phyloP scores from a whole-genome alignment of 2,797 vertebrate genomes.

The Protonibea diacanthus region DNA sequence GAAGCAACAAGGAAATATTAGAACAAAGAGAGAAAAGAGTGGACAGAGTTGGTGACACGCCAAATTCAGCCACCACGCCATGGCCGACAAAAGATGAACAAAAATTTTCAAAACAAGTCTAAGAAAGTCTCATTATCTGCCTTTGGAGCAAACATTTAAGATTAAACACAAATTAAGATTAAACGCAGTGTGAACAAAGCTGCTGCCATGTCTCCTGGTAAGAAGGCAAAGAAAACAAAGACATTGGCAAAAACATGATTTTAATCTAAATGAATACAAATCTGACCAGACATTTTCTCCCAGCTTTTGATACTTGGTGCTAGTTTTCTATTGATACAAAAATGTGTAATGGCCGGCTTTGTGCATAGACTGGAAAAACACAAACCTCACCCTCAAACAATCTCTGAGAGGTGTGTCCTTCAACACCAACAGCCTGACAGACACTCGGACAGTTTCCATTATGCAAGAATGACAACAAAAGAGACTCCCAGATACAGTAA shows the following conservation, averaged over 20 bases:
- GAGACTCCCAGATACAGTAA: conserved; percentile 14
- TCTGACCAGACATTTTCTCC: neutral
- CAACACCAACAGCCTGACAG: conserved; percentile 4
- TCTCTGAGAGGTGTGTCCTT: neutral
- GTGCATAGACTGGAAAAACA: conserved; percentile 10
- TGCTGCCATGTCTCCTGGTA: neutral
- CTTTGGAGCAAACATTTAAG: neutral
- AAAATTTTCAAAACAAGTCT: neutral
- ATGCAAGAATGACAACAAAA: conserved; percentile 50
- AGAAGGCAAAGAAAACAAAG: neutral
- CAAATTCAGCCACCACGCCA: neutral
- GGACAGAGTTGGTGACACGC: neutral
- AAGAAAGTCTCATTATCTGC: neutral
- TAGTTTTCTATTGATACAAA: neutral
- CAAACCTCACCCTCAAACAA: neutral
- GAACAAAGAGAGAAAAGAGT: conserved; percentile 20
- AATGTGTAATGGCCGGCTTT: neutral
- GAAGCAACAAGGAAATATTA: conserved; percentile 32
- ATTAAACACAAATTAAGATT: neutral
- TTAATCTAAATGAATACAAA: neutral
- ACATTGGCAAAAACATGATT: too few species aligned
- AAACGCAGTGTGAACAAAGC: neutral
- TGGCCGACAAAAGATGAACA: neutral
- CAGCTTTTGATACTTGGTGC: neutral
- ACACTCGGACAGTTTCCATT: conserved; percentile 36